Base-by-base conservation (phyloP, 2,797 vertebrate genomes). In the Manis pentadactyla region DNA sequence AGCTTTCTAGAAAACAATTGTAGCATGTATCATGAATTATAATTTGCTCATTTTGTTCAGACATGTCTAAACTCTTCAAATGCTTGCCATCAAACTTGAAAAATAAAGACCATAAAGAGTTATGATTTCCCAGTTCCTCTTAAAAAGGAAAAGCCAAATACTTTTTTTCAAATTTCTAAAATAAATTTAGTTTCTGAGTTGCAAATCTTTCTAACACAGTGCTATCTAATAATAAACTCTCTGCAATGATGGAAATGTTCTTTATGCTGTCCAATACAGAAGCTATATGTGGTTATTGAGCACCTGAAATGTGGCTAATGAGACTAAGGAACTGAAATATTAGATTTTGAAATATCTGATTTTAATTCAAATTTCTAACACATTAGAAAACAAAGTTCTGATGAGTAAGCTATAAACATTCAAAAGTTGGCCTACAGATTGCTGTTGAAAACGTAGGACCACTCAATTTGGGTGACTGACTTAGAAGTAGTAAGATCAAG, bases 81-180 rank as follows among this genome's bases (percentile, higher is more conserved):
- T 84, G 61, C 53, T 37, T 92, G 59, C 19, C 39, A 89, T 78
- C 71, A 94, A 83, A 89, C 19, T 83, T n/a, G 49, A 94, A 96
- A 97, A 96, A 91, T 66, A 77, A 69, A 95, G 23, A 75, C 29
- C 53, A 95, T 6, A 93, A 68, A 95, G 68, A 71, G 31, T 63
- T 73, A 55, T 12, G 4, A 84, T 25, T 82, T 94, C 37, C 31
- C 53, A 94, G 85, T 51, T 83, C 51, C 21, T 78, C 66, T 59
- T 96, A 7, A 46, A 93, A 97, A 88, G 6, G 7, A 81, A 46
- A 93, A 75, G 18, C 3, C 49, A 85, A 71, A 87, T 46, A 57
- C 12, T 79, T 25, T 87, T 82, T 68, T 81, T 82, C 51, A 49
- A 86, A 63, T 74, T 91, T 79, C 68, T 91, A 46, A 95, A 90